These are phyloP conservation scores for Drosophila emarginata DNA, from an alignment of 2,888 invertebrate species.

Conservation along the genomic window DNA sequence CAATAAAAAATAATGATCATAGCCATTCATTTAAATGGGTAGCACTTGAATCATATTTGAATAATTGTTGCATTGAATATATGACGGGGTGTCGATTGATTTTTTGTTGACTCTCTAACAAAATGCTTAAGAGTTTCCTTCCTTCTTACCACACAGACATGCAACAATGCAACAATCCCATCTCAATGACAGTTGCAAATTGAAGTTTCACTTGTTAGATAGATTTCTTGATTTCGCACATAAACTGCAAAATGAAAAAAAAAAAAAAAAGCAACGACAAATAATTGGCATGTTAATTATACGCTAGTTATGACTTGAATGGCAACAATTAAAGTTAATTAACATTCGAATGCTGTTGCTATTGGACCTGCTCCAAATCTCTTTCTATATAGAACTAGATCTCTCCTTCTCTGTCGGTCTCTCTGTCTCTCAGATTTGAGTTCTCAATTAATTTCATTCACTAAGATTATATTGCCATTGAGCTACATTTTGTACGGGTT, in stretches of 20 bases:
- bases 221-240: conserved; percentile 53
- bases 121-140: not conserved
- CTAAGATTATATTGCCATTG: conserved; percentile 6
- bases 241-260: not conserved
- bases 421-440: conserved; percentile 7
- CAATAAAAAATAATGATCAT: too few relatives aligned
- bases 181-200: conserved; percentile 12
- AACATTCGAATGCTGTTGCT: conserved; percentile 52
- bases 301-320: conserved; percentile 78
- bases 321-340: conserved; percentile 80
- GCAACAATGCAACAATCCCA: conserved; percentile 13
- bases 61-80: too few relatives aligned
- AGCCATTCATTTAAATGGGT: too few relatives aligned
- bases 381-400: conserved; percentile 12
- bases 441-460: conserved; percentile 9
- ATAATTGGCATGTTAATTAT: conserved; percentile 81
- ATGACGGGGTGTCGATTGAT: not conserved
- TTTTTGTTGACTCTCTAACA: not conserved
- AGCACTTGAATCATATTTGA: too few relatives aligned
- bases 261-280: conserved; percentile 41
- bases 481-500: conserved; percentile 1
- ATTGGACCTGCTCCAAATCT: conserved; percentile 35
- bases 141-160: too few relatives aligned
- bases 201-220: conserved; percentile 34
- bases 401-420: conserved; percentile 11